phyloP scores from a whole-genome alignment of 2,888 invertebrate genomes.

The Linhomoeus sp. region DNA sequence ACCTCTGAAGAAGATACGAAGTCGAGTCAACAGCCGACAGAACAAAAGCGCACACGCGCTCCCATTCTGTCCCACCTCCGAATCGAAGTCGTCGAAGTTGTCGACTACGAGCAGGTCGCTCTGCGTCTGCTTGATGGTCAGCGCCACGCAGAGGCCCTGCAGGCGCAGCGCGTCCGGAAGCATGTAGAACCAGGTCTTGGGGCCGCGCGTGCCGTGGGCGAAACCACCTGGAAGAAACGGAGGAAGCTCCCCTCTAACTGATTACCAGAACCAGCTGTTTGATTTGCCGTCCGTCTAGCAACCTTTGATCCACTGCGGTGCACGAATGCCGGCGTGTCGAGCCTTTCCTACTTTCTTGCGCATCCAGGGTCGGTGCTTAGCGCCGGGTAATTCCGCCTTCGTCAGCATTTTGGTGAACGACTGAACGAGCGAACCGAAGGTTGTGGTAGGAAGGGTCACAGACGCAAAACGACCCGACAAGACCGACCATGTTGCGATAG shows the following conservation, averaged over 20 bases:
- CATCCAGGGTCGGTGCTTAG: constrained; percentile 87
- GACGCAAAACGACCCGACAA: not conserved
- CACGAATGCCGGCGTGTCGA: no score
- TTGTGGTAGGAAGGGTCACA: not conserved
- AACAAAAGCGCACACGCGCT: no score
- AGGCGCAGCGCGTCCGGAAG: constrained; percentile 55
- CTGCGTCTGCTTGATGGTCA: constrained; percentile 67
- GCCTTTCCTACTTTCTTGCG: no score
- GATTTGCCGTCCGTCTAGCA: no score
- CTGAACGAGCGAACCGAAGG: constrained; percentile 14
- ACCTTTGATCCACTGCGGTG: no score
- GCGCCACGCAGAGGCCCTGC: constrained; percentile 53
- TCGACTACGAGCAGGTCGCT: constrained; percentile 32
- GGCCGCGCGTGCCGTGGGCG: constrained; percentile 73
- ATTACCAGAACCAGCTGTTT: no score
- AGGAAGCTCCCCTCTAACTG: no score
- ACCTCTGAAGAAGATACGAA: no score
- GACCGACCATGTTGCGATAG: constrained; percentile 24
- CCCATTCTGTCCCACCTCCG: no score
- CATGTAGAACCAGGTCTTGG: constrained; percentile 80
- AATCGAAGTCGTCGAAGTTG: no score
- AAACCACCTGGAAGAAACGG: constrained; percentile 54
- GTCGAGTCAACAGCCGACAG: no score
- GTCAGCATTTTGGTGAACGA: constrained; percentile 56
- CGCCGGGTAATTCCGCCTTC: constrained; percentile 64